Conservation (phyloP, 2,888 invertebrate genomes). For the Thera britannica region DNA sequence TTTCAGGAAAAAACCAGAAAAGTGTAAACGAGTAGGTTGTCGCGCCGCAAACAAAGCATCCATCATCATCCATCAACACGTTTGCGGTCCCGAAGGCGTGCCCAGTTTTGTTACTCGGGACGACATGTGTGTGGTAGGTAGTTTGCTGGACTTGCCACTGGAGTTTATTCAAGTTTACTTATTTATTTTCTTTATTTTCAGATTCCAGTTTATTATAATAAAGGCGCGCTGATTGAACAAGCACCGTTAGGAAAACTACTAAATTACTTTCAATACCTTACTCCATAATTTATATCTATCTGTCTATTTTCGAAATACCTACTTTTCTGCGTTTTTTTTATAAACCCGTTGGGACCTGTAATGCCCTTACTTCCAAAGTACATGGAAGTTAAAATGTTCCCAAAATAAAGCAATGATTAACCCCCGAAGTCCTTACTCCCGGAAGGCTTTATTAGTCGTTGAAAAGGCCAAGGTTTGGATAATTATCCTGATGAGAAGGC, state of each 20-base stretch:
- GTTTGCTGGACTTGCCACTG: neutral
- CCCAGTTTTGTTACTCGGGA: constrained; percentile 11
- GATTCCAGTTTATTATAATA: too few relatives aligned
- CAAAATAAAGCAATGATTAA: constrained; percentile 22
- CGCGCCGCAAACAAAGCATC: constrained; percentile 41
- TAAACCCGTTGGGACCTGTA: neutral
- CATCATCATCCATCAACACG: constrained; percentile 51
- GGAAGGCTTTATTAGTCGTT: constrained; percentile 38
- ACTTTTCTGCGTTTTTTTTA: neutral
- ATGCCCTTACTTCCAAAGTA: neutral
- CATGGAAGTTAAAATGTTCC: neutral
- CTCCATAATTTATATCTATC: too few relatives aligned
- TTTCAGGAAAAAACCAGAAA: neutral
- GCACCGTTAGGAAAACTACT: too few relatives aligned
- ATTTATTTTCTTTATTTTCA: too few relatives aligned
- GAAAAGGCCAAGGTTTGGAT: constrained; percentile 41
- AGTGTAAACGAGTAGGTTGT: neutral
- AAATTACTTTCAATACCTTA: too few relatives aligned
- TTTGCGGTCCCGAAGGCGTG: constrained; percentile 2
- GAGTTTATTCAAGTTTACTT: too few relatives aligned
- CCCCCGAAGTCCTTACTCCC: constrained; percentile 14
- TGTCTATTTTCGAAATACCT: neutral
- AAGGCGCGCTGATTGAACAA: too few relatives aligned
- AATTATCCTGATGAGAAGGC: constrained; percentile 53
- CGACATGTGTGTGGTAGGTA: neutral